These are phyloP conservation scores for Venustaconcha ellipsiformis DNA, from an alignment of 1,140 invertebrate genomes.

Conservation along the genomic window DNA sequence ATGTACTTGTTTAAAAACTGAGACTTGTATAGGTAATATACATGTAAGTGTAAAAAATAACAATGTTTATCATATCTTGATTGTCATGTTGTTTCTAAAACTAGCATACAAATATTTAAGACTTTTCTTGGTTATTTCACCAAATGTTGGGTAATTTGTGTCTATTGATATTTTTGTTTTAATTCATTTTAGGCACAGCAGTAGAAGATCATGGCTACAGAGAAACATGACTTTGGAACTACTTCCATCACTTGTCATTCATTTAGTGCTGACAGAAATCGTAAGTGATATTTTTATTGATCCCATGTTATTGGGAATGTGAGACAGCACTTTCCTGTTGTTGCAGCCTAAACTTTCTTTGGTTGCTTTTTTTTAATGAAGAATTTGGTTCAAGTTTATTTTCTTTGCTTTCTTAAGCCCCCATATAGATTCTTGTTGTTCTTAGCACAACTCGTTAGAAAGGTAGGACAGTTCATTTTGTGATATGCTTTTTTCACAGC, in stretches of 20 bases:
- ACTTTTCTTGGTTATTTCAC: not conserved
- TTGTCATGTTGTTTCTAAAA: not conserved
- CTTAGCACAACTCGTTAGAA: too few species aligned
- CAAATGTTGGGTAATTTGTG: not conserved
- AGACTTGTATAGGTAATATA: not conserved
- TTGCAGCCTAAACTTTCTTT: not conserved
- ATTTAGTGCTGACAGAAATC: conserved; percentile 93
- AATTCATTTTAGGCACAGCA: not conserved
- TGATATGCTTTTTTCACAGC: too few species aligned
- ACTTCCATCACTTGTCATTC: conserved; percentile 96
- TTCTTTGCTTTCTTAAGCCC: too few species aligned
- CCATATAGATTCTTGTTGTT: too few species aligned
- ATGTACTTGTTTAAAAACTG: too few species aligned
- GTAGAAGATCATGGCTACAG: conserved; percentile 68
- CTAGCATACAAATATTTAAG: not conserved
- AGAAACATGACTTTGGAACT: conserved; percentile 90
- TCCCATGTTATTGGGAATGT: too few species aligned
- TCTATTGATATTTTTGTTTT: not conserved
- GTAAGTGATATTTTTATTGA: conserved; percentile 74
- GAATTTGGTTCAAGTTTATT: not conserved
- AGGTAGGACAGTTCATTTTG: too few species aligned
- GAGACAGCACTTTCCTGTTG: not conserved
- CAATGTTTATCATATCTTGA: not conserved
- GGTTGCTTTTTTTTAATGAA: not conserved
- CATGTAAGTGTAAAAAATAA: not conserved